Percentiles rank a stretch among this genome's conserved stretches.
Evolutionary conservation across 2,113 vertebrate species (phyloP).

Genomic region (Stegastes partitus): DNA sequence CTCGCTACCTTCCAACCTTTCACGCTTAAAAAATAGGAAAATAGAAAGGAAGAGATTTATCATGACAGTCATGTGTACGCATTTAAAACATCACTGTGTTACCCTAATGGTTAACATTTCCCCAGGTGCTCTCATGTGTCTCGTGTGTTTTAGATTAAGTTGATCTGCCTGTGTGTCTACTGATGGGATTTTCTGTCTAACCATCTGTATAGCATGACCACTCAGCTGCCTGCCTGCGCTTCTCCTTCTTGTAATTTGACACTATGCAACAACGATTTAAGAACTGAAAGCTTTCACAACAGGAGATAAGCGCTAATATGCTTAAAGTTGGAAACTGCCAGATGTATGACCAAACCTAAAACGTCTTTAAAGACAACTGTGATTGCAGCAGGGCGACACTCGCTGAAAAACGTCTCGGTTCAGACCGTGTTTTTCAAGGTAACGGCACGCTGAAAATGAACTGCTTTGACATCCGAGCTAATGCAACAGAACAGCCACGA

Average conservation of each 20-base stretch:
- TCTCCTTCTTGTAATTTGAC: neutral
- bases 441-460: neutral
- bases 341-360: conserved; percentile 7
- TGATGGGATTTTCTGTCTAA: conserved; percentile 7
- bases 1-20: neutral
- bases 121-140: neutral
- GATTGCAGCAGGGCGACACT: neutral
- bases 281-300: conserved; percentile 11
- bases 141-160: neutral
- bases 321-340: conserved; percentile 23
- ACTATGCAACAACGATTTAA: neutral
- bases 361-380: neutral
- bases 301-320: conserved; percentile 3
- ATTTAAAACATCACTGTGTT: neutral
- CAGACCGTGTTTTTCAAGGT: neutral
- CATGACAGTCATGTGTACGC: neutral
- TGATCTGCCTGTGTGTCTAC: neutral
- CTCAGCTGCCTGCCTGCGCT: neutral
- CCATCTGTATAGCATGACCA: conserved; percentile 2
- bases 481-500: neutral
- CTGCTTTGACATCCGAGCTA: neutral
- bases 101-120: neutral
- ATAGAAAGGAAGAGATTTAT: neutral
- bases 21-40: neutral
- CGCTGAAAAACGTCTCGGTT: neutral